Evolutionary conservation across 2,888 invertebrate species (phyloP).

Genomic region (Agonopterix arenella): DNA sequence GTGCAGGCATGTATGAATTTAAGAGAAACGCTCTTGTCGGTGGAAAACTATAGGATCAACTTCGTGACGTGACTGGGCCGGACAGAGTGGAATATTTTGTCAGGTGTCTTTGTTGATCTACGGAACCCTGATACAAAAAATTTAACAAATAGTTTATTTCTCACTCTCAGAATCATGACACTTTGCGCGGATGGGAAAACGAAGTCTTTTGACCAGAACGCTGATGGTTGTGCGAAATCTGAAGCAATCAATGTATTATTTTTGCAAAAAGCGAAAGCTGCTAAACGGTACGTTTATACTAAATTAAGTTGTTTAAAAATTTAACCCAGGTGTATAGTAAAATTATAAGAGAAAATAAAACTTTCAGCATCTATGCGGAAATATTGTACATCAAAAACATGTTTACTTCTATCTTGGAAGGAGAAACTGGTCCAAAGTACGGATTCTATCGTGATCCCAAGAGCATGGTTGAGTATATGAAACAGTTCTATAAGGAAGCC

Average conservation of each 20-base stretch:
- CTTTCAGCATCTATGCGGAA: background rate
- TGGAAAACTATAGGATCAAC: no score
- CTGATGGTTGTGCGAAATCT: background rate
- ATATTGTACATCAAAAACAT: background rate
- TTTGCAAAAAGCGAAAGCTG: background rate
- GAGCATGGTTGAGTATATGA: constrained; percentile 62
- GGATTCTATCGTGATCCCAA: constrained; percentile 74
- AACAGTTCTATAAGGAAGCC: constrained; percentile 78
- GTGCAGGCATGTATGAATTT: no score
- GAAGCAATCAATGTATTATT: background rate
- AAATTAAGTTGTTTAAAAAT: no score
- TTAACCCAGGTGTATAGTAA: no score
- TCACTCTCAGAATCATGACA: no score
- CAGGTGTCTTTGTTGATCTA: no score
- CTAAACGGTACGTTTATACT: background rate
- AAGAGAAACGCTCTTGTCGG: no score
- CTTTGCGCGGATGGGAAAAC: background rate
- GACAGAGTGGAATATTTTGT: no score
- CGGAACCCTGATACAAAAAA: no score
- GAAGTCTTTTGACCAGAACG: background rate
- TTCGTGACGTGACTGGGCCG: no score
- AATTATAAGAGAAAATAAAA: background rate
- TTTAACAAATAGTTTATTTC: no score
- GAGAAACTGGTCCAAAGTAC: constrained; percentile 42
- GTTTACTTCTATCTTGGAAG: background rate